Base-by-base conservation (phyloP, 2,888 invertebrate genomes). In the Campoplex nolae region DNA sequence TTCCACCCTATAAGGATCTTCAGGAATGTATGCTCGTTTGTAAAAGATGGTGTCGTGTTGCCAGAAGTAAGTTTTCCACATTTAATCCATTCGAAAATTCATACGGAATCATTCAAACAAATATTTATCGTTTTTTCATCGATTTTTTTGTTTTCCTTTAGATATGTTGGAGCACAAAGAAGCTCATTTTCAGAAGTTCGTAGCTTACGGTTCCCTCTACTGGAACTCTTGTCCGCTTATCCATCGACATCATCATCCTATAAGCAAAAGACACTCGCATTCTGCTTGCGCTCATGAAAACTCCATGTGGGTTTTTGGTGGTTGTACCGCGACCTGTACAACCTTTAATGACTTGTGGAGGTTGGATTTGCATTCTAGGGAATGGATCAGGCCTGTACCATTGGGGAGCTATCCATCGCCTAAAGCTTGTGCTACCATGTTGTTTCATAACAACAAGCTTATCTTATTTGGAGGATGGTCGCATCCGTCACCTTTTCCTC, bases 271-370 rank as follows among this genome's bases (percentile, higher is more conserved):
- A 87, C 98, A 98, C 95, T 98, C 98, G 0, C 99, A 99, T 95
- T 97, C 98, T 85, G 97, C 98, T 56, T 98, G 98, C 92, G 96
- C 97, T 70, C 96, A 97, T 92, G 96, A 97, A 88, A 97, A 98
- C 94, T 97, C 97, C 6, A 98, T 99, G 97, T 99, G 98, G 93
- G 96, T 99, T 71, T 99, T 99, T 95, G 99, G 99, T 51, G 99
- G 99, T 9, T 99, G 99, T 91, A 99, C 99, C 16, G 97, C 98
- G 56, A 97, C 98, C 80, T 97, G 97, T 92, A 99, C 99, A 32
- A 98, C 99, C 18, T 99, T 99, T 93, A 99, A 99, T 95, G 99
- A 99, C 95, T 95, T 99, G 51, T 99, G 99, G 99, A 96, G 97
- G 88, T 97, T 99, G 94, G 98, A 99, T 95, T 96, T 99, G 86